Conservation (phyloP, 30 jellyfish, hydroid and myxozoan genomes). For the Catostylus mosaicus region DNA sequence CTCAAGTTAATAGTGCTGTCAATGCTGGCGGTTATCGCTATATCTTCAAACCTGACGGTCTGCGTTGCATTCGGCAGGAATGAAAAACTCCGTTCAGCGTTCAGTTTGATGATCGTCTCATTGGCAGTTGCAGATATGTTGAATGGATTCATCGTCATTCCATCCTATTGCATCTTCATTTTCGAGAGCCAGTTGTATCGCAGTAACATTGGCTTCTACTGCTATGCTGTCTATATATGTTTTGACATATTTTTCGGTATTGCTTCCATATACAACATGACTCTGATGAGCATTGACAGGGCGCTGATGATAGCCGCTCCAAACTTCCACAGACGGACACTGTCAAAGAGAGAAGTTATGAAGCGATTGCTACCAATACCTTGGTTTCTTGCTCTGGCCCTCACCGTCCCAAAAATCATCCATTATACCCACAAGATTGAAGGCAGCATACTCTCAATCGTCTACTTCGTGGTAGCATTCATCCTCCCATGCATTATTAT, state of each 20-base stretch:
- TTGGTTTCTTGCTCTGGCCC: conserved; percentile 28
- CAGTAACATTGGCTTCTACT: neutral
- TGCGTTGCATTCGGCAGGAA: conserved; percentile 48
- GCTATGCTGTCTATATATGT: conserved; percentile 48
- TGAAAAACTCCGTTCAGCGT: conserved; percentile 42
- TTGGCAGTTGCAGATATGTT: conserved; percentile 59
- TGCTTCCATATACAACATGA: conserved; percentile 52
- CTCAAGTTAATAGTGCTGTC: conserved; percentile 8
- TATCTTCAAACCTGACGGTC: conserved; percentile 27
- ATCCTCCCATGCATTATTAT: conserved; percentile 28
- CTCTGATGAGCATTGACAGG: conserved; percentile 64
- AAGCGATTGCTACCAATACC: conserved; percentile 28
- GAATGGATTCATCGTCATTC: conserved; percentile 54
- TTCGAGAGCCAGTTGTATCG: conserved; percentile 5
- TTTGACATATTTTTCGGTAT: conserved; percentile 57
- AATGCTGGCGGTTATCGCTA: conserved; percentile 17
- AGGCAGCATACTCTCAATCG: neutral
- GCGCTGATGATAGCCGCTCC: conserved; percentile 52
- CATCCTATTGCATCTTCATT: conserved; percentile 46
- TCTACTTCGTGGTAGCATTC: conserved; percentile 27
- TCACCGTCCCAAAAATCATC: conserved; percentile 41
- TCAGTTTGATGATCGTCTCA: conserved; percentile 41
- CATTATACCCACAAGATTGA: conserved; percentile 22
- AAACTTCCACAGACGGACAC: conserved; percentile 34
- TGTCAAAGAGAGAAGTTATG: conserved; percentile 21